These are phyloP conservation scores for Plestiodon gilberti DNA, from an alignment of 2,113 vertebrate genomes.

Conservation along the genomic window DNA sequence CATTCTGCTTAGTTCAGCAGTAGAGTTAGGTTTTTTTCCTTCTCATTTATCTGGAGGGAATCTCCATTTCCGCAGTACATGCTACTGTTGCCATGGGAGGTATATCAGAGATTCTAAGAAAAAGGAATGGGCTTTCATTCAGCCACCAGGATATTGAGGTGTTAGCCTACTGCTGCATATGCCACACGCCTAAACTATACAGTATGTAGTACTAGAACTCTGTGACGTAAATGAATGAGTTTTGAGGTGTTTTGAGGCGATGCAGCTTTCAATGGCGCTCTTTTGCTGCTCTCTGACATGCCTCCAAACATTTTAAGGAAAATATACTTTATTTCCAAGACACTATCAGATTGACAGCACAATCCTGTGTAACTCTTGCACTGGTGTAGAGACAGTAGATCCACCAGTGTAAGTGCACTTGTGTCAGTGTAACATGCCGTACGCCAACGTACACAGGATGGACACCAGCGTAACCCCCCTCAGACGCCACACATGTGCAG, in stretches of 20 bases:
- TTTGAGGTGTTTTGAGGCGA: too few species aligned
- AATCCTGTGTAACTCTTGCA: too few species aligned
- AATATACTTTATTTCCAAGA: background rate
- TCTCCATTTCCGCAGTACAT: conserved; percentile 52
- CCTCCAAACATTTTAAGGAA: background rate
- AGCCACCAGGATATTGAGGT: background rate
- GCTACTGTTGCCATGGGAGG: conserved; percentile 46
- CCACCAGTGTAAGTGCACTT: too few species aligned
- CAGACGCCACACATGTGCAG: too few species aligned
- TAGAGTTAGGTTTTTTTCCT: background rate
- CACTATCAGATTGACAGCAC: background rate
- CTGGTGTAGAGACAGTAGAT: too few species aligned
- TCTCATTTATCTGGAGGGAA: conserved; percentile 27
- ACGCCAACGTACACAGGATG: too few species aligned
- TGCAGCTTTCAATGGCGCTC: background rate
- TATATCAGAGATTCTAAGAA: conserved; percentile 34
- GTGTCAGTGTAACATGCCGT: too few species aligned
- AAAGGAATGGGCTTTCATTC: conserved; percentile 36
- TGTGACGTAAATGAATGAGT: conserved; percentile 6
- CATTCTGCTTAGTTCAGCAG: conserved; percentile 43
- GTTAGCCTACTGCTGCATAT: conserved; percentile 9
- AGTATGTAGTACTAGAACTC: background rate
- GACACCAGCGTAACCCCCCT: too few species aligned
- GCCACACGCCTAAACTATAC: background rate
- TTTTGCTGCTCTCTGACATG: background rate